Percentiles rank a stretch among this genome's conserved stretches.
phyloP scores from a whole-genome alignment of 2,888 invertebrate genomes.

The Thymelicus sylvestris region DNA sequence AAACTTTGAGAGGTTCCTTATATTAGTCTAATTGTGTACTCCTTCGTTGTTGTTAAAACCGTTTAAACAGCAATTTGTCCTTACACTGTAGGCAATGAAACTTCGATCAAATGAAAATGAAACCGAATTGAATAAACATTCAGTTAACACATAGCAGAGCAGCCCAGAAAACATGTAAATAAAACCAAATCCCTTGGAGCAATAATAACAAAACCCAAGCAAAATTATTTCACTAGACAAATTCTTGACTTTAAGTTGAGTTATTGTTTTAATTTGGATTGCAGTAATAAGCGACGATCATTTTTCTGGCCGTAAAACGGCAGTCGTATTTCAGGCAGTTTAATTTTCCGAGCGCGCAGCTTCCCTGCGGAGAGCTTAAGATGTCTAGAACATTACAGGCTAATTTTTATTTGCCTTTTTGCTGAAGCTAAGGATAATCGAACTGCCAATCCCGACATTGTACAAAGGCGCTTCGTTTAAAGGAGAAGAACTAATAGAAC shows the following conservation, averaged over 20 bases:
- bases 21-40: no score
- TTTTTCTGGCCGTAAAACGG: slow-evolving; percentile 61
- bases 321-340: slow-evolving; percentile 69
- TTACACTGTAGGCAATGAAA: no score
- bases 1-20: no score
- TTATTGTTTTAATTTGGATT: slow-evolving; percentile 45
- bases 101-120: no score
- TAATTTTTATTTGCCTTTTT: slow-evolving; percentile 80
- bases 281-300: slow-evolving; percentile 52
- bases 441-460: slow-evolving; percentile 77
- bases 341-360: slow-evolving; percentile 62
- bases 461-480: slow-evolving; percentile 64
- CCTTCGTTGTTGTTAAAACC: no score
- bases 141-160: background rate
- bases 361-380: slow-evolving; percentile 75
- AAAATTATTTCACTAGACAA: slow-evolving; percentile 28
- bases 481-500: slow-evolving; percentile 60
- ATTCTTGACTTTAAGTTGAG: slow-evolving; percentile 32
- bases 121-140: background rate
- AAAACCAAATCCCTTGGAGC: slow-evolving; percentile 9
- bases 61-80: no score
- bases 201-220: slow-evolving; percentile 17
- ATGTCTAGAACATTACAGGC: slow-evolving; percentile 77
- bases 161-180: background rate
- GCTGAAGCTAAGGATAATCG: slow-evolving; percentile 75